phyloP scores from a whole-genome alignment of 2,888 invertebrate genomes.

The Bembecia ichneumoniformis region DNA sequence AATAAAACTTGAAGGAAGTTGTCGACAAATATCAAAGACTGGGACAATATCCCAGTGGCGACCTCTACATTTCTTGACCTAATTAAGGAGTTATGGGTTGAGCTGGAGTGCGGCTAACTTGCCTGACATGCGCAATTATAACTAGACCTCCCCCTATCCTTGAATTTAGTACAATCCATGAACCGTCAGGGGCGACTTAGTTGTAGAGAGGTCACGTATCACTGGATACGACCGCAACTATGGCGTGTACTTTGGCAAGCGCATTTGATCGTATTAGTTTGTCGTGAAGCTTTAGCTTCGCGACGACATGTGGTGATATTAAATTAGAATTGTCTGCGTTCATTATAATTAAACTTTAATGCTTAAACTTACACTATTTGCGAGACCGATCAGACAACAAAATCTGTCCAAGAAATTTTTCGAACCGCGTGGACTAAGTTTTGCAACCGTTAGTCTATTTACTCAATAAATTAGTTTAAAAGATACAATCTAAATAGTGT shows the following conservation, averaged over 20 bases:
- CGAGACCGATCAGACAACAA: too few relatives aligned
- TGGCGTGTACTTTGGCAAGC: constrained; percentile 8
- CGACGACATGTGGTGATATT: neutral
- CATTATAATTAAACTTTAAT: too few relatives aligned
- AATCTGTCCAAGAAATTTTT: too few relatives aligned
- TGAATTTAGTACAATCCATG: neutral
- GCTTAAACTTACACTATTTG: too few relatives aligned
- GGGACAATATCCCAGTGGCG: constrained; percentile 8
- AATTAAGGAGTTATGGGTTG: constrained; percentile 16
- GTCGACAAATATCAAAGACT: constrained; percentile 18
- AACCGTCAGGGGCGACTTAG: neutral
- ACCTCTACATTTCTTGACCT: constrained; percentile 22
- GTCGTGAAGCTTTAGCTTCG: constrained; percentile 7
- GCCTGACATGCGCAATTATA: constrained; percentile 11
- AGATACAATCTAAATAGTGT: too few relatives aligned
- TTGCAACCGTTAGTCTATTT: too few relatives aligned
- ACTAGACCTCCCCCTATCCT: constrained; percentile 5
- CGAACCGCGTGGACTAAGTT: too few relatives aligned
- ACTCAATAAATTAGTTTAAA: too few relatives aligned
- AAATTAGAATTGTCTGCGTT: neutral
- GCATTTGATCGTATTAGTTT: constrained; percentile 18
- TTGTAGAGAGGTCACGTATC: neutral
- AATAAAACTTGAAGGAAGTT: constrained; percentile 22
- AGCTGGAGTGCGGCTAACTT: constrained; percentile 1
- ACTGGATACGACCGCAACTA: neutral